Evolutionary conservation across 2,888 invertebrate species (phyloP).

Genomic region (Nysson spinosus): DNA sequence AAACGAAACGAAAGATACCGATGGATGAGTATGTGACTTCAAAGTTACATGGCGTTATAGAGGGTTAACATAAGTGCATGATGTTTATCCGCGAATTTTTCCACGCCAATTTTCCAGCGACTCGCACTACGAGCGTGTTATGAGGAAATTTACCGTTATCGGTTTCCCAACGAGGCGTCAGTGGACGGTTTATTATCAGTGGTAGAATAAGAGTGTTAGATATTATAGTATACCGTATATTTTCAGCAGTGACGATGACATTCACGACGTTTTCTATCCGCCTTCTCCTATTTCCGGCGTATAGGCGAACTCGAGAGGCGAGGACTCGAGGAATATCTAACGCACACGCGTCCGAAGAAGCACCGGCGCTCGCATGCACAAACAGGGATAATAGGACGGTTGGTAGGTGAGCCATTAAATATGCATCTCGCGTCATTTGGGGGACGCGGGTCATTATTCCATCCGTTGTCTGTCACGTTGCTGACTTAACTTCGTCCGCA

Average conservation of each 20-base stretch:
- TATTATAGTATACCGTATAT: not conserved
- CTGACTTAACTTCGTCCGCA: conserved; percentile 49
- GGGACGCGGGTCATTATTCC: conserved; percentile 71
- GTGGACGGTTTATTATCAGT: conserved; percentile 23
- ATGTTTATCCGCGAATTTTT: not conserved
- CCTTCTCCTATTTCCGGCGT: conserved; percentile 19
- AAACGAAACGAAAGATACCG: no score
- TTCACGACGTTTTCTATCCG: conserved; percentile 10
- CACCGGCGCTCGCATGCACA: conserved; percentile 57
- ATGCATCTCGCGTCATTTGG: conserved; percentile 72
- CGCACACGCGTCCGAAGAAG: conserved; percentile 22
- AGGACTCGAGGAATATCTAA: not conserved
- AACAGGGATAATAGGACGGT: conserved; percentile 57
- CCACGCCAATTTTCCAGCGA: not conserved
- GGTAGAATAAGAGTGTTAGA: conserved; percentile 2
- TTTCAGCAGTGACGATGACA: conserved; percentile 5
- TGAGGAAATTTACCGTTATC: conserved; percentile 1
- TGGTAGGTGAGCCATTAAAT: conserved; percentile 65
- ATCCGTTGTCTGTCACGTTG: conserved; percentile 64
- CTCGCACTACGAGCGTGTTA: not conserved
- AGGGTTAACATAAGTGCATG: not conserved
- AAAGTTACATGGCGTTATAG: no score
- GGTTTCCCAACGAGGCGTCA: conserved; percentile 6
- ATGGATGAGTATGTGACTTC: no score
- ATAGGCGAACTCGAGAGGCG: conserved; percentile 16